phyloP scores from a whole-genome alignment of 2,888 invertebrate genomes.

The Lasioglossum oenotherae region DNA sequence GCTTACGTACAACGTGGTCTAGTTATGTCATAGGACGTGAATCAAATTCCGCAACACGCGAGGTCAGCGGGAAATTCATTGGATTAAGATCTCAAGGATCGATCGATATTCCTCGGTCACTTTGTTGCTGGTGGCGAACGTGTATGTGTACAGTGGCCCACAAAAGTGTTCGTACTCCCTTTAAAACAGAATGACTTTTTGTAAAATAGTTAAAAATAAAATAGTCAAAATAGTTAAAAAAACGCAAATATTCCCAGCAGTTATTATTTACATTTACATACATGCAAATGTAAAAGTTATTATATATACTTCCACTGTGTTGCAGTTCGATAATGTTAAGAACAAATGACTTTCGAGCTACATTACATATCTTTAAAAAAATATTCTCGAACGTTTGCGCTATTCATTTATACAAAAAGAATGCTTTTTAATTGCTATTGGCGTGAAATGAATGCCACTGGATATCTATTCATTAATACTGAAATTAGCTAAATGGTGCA shows the following conservation, averaged over 20 bases:
- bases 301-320: neutral
- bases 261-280: neutral
- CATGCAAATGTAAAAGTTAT: too few species aligned
- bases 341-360: neutral
- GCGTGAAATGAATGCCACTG: too few species aligned
- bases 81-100: constrained; percentile 58
- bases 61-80: constrained; percentile 57
- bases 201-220: too few species aligned
- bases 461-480: too few species aligned
- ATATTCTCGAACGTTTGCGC: neutral
- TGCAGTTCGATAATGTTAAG: too few species aligned
- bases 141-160: neutral
- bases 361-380: neutral
- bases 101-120: constrained; percentile 11
- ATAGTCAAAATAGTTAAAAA: too few species aligned
- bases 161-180: too few species aligned
- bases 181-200: too few species aligned
- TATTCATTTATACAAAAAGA: neutral
- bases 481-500: too few species aligned
- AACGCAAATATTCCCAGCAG: neutral
- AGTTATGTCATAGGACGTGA: constrained; percentile 21
- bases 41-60: constrained; percentile 41
- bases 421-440: neutral
- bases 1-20: neutral
- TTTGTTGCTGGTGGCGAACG: neutral